Evolutionary conservation across 2,797 vertebrate genomes (phyloP).

Genomic region (Arremon aurantiirostris): DNA sequence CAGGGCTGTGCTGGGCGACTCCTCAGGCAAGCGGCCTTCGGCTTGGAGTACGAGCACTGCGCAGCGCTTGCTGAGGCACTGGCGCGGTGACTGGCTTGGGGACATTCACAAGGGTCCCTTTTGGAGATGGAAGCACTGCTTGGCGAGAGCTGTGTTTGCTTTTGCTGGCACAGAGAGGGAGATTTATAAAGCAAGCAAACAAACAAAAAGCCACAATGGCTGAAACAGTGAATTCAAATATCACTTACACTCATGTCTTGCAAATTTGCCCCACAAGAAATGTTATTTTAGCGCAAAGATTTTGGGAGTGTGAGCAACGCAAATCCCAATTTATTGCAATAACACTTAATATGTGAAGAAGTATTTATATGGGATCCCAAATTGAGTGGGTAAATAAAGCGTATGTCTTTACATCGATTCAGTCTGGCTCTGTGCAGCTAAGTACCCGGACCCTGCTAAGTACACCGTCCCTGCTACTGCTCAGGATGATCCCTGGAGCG

Average conservation of each 20-base stretch:
- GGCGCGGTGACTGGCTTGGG: fast-evolving
- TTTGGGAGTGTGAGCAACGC: background rate
- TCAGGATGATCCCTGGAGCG: background rate
- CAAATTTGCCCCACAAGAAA: background rate
- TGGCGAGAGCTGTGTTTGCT: background rate
- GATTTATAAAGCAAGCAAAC: background rate
- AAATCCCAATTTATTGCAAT: background rate
- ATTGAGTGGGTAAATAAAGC: background rate
- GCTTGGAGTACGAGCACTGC: fast-evolving
- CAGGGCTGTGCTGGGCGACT: fast-evolving
- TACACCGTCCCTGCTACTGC: background rate
- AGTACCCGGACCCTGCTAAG: too few species aligned
- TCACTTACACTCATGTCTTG: background rate
- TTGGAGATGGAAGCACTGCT: background rate
- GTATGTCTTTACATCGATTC: background rate
- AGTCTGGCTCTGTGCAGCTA: background rate
- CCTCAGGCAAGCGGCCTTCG: fast-evolving
- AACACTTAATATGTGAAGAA: background rate
- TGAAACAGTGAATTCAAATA: background rate
- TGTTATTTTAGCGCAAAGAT: background rate
- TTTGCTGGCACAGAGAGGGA: background rate
- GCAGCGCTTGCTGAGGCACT: background rate
- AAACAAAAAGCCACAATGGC: background rate
- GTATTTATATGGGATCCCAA: background rate
- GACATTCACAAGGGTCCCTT: background rate